phyloP scores from a whole-genome alignment of 2,888 invertebrate genomes.

The Agriotes lineatus region DNA sequence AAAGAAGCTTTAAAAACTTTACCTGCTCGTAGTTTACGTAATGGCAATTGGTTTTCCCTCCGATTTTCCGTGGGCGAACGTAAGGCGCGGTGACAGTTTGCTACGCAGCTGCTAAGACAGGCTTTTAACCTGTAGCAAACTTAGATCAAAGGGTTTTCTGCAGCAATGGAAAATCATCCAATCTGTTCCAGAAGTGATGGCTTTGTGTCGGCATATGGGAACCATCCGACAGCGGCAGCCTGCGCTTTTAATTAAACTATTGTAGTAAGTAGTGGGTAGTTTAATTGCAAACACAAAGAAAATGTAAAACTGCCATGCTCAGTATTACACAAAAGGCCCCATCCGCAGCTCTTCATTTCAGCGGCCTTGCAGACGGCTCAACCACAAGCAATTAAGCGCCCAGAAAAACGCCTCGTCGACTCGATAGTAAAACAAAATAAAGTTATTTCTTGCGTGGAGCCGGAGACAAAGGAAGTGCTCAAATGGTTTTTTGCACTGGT shows the following conservation, averaged over 20 bases:
- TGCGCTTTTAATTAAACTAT: slow-evolving; percentile 28
- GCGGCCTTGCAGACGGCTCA: background rate
- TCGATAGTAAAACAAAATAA: background rate
- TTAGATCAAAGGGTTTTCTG: slow-evolving; percentile 17
- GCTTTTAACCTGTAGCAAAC: slow-evolving; percentile 15
- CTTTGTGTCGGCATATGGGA: background rate
- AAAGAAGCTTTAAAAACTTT: too few relatives aligned
- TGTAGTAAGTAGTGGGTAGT: slow-evolving; percentile 17
- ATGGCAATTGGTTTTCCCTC: background rate
- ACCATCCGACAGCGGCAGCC: background rate
- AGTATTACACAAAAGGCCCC: slow-evolving; percentile 16
- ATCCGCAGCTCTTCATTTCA: slow-evolving; percentile 2
- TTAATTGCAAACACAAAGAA: slow-evolving; percentile 30
- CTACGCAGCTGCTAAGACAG: background rate
- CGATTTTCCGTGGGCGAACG: background rate
- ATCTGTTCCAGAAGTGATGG: slow-evolving; percentile 12
- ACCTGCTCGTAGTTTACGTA: background rate
- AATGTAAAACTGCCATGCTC: slow-evolving; percentile 17
- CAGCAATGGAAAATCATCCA: slow-evolving; percentile 10
- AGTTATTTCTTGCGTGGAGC: background rate
- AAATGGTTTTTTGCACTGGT: background rate
- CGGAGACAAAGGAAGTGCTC: background rate
- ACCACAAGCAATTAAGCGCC: background rate
- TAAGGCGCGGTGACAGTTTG: slow-evolving; percentile 7
- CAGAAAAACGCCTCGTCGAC: background rate